Evolutionary conservation across 2,888 invertebrate genomes (phyloP).

Genomic region (Osedax frankpressi): DNA sequence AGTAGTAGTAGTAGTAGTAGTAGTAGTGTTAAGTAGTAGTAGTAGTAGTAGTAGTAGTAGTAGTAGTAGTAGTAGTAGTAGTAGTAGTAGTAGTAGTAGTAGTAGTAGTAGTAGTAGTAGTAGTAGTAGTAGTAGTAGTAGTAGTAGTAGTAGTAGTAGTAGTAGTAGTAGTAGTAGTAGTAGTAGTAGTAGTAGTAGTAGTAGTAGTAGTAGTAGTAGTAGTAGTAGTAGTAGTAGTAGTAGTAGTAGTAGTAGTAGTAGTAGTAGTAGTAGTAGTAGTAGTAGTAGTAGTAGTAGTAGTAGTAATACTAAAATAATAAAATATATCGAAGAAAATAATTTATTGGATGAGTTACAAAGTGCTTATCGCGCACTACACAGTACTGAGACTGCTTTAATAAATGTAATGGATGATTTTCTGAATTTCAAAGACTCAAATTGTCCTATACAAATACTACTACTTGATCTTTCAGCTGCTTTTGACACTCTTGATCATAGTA

Average conservation of each 20-base stretch:
- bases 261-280: neutral
- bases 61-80: neutral
- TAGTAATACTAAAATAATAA: neutral
- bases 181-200: neutral
- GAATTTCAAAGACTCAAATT: too few relatives aligned
- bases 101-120: neutral
- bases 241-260: neutral
- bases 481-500: too few relatives aligned
- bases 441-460: too few relatives aligned
- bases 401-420: too few relatives aligned
- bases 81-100: constrained; percentile 3
- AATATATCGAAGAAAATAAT: too few relatives aligned
- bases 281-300: neutral
- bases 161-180: neutral
- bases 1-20: too few relatives aligned
- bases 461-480: too few relatives aligned
- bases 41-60: too few relatives aligned
- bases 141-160: neutral
- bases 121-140: neutral
- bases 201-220: neutral
- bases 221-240: neutral
- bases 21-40: too few relatives aligned
- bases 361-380: too few relatives aligned
- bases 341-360: too few relatives aligned
- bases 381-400: too few relatives aligned